A percentile compares a stretch with the other conserved stretches of the same genome.
phyloP scores from a whole-genome alignment of 2,888 invertebrate species.

The Sphinx pinastri region DNA sequence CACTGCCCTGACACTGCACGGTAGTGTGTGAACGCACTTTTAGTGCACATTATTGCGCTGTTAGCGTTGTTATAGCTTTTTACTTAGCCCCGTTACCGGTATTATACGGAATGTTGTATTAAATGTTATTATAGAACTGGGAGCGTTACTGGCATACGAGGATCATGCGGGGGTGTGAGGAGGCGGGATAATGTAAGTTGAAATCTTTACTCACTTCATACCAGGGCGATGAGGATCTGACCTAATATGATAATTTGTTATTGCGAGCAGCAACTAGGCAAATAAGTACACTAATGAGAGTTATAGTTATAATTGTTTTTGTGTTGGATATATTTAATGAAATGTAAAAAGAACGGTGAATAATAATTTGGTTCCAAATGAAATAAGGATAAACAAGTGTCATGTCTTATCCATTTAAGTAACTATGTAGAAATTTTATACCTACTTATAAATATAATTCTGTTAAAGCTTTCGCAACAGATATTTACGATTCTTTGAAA shows the following conservation, averaged over 20 bases:
- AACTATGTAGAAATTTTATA: no score
- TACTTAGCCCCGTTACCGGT: constrained; percentile 8
- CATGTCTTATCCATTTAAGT: no score
- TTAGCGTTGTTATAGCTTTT: constrained; percentile 19
- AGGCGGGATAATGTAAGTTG: constrained; percentile 1
- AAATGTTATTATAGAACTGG: constrained; percentile 9
- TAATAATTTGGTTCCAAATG: no score
- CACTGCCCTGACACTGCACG: no score
- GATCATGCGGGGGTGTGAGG: not conserved
- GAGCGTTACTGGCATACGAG: not conserved
- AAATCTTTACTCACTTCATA: not conserved
- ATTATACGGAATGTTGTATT: constrained; percentile 6
- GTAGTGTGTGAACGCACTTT: not conserved
- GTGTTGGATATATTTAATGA: no score
- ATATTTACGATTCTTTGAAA: no score
- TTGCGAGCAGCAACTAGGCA: not conserved
- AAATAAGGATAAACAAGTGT: no score
- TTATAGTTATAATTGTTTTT: no score
- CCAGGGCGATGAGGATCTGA: not conserved
- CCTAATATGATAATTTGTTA: constrained; percentile 9
- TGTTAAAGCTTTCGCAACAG: no score
- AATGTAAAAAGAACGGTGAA: no score
- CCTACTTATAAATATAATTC: no score
- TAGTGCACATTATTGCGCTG: not conserved
- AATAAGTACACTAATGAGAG: no score